phyloP scores from a whole-genome alignment of 2,888 invertebrate species.

The Chromoteleia sp. region DNA sequence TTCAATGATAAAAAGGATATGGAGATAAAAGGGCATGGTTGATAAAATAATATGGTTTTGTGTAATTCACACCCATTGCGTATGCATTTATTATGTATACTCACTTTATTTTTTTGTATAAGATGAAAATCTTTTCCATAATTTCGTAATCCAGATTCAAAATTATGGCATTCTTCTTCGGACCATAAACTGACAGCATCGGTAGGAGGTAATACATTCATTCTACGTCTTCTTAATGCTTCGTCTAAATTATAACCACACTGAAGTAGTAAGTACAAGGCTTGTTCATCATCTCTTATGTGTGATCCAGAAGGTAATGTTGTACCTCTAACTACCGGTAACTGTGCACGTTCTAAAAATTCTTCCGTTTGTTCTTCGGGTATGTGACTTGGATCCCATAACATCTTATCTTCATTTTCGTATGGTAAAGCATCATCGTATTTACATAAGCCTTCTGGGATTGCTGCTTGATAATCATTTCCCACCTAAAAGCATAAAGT shows the following conservation, averaged over 20 bases:
- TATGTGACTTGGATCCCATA: conserved; percentile 95
- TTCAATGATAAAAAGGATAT: too few relatives aligned
- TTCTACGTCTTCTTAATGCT: conserved; percentile 92
- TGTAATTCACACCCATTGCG: too few relatives aligned
- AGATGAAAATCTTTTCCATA: conserved; percentile 98
- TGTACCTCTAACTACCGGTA: conserved; percentile 82
- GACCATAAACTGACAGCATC: conserved; percentile 96
- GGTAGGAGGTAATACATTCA: conserved; percentile 89
- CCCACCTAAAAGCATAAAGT: conserved; percentile 87
- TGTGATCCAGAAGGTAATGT: conserved; percentile 91
- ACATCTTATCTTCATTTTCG: conserved; percentile 96
- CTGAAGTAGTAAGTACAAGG: conserved; percentile 94
- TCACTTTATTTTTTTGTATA: conserved; percentile 95
- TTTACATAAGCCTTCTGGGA: conserved; percentile 95
- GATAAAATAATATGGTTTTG: too few relatives aligned
- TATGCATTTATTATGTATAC: too few relatives aligned
- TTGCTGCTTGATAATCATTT: conserved; percentile 95
- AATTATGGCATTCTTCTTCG: conserved; percentile 98
- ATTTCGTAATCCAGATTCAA: conserved; percentile 96
- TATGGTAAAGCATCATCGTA: conserved; percentile 98
- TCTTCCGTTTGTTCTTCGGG: conserved; percentile 91
- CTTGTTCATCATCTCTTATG: conserved; percentile 94
- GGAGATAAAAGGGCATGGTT: too few relatives aligned
- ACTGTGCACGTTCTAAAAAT: conserved; percentile 88
- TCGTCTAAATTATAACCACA: conserved; percentile 98